Evolutionary conservation across 2,888 invertebrate genomes (phyloP).

Genomic region (Drosophila suboccidentalis): DNA sequence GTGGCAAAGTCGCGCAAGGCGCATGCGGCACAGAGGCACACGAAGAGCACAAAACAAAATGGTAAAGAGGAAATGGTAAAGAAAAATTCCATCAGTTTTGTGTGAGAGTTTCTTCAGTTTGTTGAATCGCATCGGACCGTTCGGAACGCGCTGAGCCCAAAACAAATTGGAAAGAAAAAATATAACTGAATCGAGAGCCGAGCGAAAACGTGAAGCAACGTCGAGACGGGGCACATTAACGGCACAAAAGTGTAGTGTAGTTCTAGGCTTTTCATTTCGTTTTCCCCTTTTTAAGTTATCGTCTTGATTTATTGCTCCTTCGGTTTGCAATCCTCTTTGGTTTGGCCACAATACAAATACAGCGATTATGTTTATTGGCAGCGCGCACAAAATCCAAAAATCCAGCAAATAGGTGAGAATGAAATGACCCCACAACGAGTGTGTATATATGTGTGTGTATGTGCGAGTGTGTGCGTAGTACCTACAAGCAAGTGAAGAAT

Average conservation of each 20-base stretch:
- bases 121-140: slow-evolving; percentile 75
- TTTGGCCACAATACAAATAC: slow-evolving; percentile 11
- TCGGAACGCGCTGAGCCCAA: slow-evolving; percentile 62
- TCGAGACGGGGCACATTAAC: slow-evolving; percentile 61
- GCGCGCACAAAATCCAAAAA: slow-evolving; percentile 60
- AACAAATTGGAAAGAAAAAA: slow-evolving; percentile 25
- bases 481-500: slow-evolving; percentile 31
- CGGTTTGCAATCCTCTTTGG: slow-evolving; percentile 28
- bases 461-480: slow-evolving; percentile 25
- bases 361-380: slow-evolving; percentile 67
- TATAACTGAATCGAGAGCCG: slow-evolving; percentile 22
- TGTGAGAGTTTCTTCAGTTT: slow-evolving; percentile 68
- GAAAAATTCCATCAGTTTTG: slow-evolving; percentile 56
- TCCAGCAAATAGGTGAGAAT: slow-evolving; percentile 69
- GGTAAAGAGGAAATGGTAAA: slow-evolving; percentile 20
- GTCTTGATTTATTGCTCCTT: slow-evolving; percentile 13
- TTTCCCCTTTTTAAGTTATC: slow-evolving; percentile 12
- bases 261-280: slow-evolving; percentile 48
- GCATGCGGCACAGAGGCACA: slow-evolving; percentile 55
- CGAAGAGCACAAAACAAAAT: slow-evolving; percentile 4
- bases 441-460: slow-evolving; percentile 15
- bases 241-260: slow-evolving; percentile 72
- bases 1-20: slow-evolving; percentile 25
- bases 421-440: slow-evolving; percentile 13
- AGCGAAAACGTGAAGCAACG: slow-evolving; percentile 49